Base-by-base conservation (phyloP, 1,140 invertebrate species). In the Whitmania pigra region DNA sequence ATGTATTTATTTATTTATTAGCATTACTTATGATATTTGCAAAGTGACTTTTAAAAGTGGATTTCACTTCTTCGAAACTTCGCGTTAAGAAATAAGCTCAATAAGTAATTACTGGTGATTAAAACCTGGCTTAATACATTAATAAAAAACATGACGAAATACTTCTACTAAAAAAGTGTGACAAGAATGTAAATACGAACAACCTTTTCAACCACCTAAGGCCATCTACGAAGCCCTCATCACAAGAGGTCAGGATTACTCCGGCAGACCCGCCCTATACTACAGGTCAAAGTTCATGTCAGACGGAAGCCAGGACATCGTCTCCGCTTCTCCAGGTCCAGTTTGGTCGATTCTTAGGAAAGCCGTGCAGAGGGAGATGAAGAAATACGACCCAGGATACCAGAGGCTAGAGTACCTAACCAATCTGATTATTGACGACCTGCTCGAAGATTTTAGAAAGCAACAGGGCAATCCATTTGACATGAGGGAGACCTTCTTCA, bases 271-370 rank as follows among this genome's bases (percentile, higher is more conserved):
- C 11, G 22, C n/a, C 22, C 2, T 27, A 6, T 71, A 60, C 71
- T 66, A 31, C 71, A 66, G 54, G 53, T 53, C 53, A 5, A 31
- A 27, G 71, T 71, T 57, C 71, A 60, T 66, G 71, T 71, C 57
- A 18, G 57, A 66, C 31, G 54, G 53, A 29, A 27, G 55, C 54
- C 25, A 71, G 31, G 57, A 60, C 54, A 71, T 71, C 54, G 53
- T 71, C 13, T 66, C 53, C 6, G 55, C 53, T 15, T 71, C 53
- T 29, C 53, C 53, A 6, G 25, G 40, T 40, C 53, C 71, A 0
- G 53, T 54, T 53, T 60, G 71, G 71, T 27, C 40, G 22, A 43
- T 53, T 29, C 57, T 66, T 17, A 6, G 71, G 25, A 49, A 54
- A 36, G 29, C 31, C 20, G 25, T 71, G 25, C 57, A 60, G 55